These are phyloP conservation scores for Drosophila takahashii DNA, from an alignment of 1,140 invertebrate species.

Conservation along the genomic window DNA sequence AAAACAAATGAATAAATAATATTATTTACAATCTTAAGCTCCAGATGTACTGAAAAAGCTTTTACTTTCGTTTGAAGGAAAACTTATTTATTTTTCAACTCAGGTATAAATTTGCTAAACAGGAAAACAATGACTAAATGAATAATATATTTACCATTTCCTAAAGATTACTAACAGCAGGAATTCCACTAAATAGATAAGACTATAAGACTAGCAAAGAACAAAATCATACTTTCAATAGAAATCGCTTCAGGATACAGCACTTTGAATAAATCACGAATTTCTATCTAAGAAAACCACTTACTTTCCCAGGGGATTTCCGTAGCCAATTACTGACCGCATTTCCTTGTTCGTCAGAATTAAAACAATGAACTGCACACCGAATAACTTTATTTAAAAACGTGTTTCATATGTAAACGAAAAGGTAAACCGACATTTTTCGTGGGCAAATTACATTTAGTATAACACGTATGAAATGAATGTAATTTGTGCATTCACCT, in stretches of 20 bases:
- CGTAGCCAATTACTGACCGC: slow-evolving; percentile 11
- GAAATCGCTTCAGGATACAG: slow-evolving; percentile 16
- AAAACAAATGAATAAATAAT: not conserved
- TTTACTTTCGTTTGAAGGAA: not conserved
- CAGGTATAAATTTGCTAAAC: not conserved
- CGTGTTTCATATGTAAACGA: slow-evolving; percentile 37
- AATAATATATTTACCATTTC: no score
- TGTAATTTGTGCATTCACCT: slow-evolving; percentile 35
- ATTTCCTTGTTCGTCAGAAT: slow-evolving; percentile 66
- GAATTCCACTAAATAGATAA: no score
- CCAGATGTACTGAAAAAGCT: not conserved
- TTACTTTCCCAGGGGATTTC: slow-evolving; percentile 21
- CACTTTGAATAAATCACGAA: slow-evolving; percentile 4
- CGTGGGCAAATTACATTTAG: slow-evolving; percentile 16
- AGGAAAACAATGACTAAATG: not conserved
- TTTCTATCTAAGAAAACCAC: not conserved
- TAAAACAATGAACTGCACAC: slow-evolving; percentile 19
- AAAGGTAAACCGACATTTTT: slow-evolving; percentile 36
- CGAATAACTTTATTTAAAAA: slow-evolving; percentile 27
- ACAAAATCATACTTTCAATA: not conserved
- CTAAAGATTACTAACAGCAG: no score
- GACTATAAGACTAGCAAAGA: no score
- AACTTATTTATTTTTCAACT: no score
- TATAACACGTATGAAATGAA: slow-evolving; percentile 5
- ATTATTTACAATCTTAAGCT: not conserved